phyloP scores from a whole-genome alignment of 2,113 vertebrate species.

The Muntiacus reevesi region DNA sequence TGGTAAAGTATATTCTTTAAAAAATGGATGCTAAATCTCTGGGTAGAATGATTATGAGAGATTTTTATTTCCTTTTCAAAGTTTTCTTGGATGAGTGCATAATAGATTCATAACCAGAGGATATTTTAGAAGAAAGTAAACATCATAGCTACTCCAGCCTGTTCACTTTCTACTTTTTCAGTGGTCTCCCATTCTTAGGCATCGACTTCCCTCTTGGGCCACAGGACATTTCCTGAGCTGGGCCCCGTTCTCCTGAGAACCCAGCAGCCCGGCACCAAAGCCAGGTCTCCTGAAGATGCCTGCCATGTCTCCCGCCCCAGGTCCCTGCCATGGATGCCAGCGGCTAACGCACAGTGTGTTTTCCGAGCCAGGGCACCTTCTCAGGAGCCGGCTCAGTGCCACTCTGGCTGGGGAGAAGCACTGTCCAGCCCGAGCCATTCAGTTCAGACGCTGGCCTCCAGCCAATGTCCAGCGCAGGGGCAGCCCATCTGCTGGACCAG shows the following conservation, averaged over 20 bases:
- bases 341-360: fast-evolving
- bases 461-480: not conserved
- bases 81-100: not conserved
- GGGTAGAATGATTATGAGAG: not conserved
- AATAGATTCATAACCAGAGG: not conserved
- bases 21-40: not conserved
- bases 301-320: fast-evolving
- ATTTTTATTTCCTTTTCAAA: not conserved
- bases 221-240: not conserved
- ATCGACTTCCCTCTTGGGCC: not conserved
- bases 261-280: not conserved
- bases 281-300: not conserved
- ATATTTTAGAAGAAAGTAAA: not conserved
- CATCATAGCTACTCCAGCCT: not conserved
- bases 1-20: not conserved
- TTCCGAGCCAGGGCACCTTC: not conserved
- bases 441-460: not conserved
- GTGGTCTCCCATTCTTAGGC: not conserved
- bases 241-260: not conserved
- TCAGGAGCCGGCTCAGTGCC: not conserved
- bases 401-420: not conserved
- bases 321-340: not conserved
- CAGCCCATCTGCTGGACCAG: not conserved
- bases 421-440: not conserved
- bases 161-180: not conserved